Base-by-base conservation (phyloP, 2,888 invertebrate species). In the Oscheius onirici region DNA sequence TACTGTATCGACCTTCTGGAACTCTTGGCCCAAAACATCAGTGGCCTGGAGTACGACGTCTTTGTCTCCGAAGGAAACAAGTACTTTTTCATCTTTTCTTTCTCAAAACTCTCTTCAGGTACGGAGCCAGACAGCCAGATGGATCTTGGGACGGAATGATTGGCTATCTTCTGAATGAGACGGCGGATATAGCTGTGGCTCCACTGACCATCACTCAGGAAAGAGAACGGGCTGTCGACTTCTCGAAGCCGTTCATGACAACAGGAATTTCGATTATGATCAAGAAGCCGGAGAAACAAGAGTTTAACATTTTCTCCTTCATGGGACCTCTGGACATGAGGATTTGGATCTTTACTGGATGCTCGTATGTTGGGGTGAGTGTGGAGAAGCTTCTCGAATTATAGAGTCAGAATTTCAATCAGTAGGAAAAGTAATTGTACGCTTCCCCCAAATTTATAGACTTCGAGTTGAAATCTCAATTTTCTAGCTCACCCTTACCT, bases 221-320 rank as follows among this genome's bases (percentile, higher is more conserved):
- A 58, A 91, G 97, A 51, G 95, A 97, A 89, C 91, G 93, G 79
- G 94, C 95, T 76, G 94, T 99, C 83, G 97, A 97, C 89, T 97
- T 97, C 89, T 95, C 94, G 87, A 97, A 97, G 89, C 96, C 97
- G 10, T 97, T 96, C 90, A 94, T 97, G 93, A 94, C 95, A 17
- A 91, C 97, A 73, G 95, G 71, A 15, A 95, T 95, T 87, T 95
- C 95, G 84, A 94, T 96, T 83, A 94, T 94, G 93, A 93, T 94
- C 87, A 93, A 94, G 89, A 95, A 93, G 88, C 94, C 94, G 20
- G 91, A 87, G 63, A 87, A 88, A 69, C 86, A 87, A 67, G 85
- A 87, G 61, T 93, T 95, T n/a, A 94, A 95, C 49, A 95, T 97
- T 49, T 97, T 99, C 90, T 96, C 97, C 87, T 99, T 99, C 90